A percentile compares a stretch with the other conserved stretches of the same genome.
Evolutionary conservation across 1,140 invertebrate genomes (phyloP).

Genomic region (Heliconius nattereri): DNA sequence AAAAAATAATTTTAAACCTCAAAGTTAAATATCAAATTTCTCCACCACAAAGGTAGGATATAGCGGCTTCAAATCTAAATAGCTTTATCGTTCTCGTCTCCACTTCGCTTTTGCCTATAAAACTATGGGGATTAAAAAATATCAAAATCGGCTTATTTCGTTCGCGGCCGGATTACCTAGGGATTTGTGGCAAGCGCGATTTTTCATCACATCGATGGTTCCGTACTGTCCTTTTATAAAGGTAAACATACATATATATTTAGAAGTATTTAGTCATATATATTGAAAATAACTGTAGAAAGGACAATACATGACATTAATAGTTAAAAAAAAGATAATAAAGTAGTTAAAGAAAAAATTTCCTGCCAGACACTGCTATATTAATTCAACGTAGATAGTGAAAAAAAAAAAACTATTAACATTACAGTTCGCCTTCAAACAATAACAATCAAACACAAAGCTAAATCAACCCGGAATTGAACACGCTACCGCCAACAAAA

Average conservation of each 20-base stretch:
- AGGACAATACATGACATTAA: neutral
- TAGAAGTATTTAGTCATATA: neutral
- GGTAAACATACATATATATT: neutral
- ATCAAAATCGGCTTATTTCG: constrained; percentile 20
- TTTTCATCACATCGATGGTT: constrained; percentile 9
- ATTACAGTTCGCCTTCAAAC: neutral
- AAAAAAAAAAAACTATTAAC: neutral
- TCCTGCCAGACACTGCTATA: too few species aligned
- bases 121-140: constrained; percentile 31
- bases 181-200: constrained; percentile 19
- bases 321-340: neutral
- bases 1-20: constrained; percentile 4
- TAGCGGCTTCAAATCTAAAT: constrained; percentile 11
- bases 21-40: neutral
- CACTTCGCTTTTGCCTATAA: constrained; percentile 18
- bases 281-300: neutral
- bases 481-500: constrained; percentile 1
- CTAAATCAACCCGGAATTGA: neutral
- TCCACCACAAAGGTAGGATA: constrained; percentile 10
- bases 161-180: constrained; percentile 15
- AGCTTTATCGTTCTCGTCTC: neutral
- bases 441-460: neutral
- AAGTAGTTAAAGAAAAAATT: too few species aligned
- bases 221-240: constrained; percentile 8
- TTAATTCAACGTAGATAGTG: too few species aligned